Evolutionary conservation across 2,888 invertebrate species (phyloP), one percentile per base, ranked within the genome.

Genomic region (Dicyrtoma fusca): DNA sequence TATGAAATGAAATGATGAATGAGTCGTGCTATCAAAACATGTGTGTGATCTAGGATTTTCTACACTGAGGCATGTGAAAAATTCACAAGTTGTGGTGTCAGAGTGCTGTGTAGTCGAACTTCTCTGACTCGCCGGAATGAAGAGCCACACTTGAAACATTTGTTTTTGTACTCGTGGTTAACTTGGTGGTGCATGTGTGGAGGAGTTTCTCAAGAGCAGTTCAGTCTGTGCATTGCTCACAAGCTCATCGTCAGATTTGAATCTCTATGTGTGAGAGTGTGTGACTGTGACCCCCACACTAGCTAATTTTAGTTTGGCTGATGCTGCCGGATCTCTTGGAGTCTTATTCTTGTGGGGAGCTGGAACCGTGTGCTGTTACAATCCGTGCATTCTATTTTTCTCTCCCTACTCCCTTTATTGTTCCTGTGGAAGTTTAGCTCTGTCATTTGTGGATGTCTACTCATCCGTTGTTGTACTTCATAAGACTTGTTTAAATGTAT

Each of bases 31-130:
- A 68, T 53, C 53, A 69, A 70, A 62, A 70, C 62, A 62, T 62
- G 51, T 53, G 69, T 70, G 59, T 61, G 49, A 34, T 70, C 62
- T 62, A 51, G 51, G 62, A 69, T 62, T 62, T 70, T 34, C 49
- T 62, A 49, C 45, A 61, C 23, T 62, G 13, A 62, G 61, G 66
- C 57, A 72, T 72, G 68, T 72, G 66, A 72, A 72, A 51, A 59
- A 66, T 72, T 68, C 72, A 68, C 72, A 72, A 72, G 53, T 72
- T 68, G 68, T 72, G 72, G 72, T 72, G 72, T 72, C 72, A 72
- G 68, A 72, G 68, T 62, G 72, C 72, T 59, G 34, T 8, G 34
- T 8, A 5, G 34, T 8, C 34, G 3, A 8, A 34, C 49, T 65
- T 55, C 45, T 47, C 72, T 57, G 66, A 69, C 69, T 69, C 45